phyloP scores from a whole-genome alignment of 2,797 vertebrate genomes.

The Ataeniobius toweri region DNA sequence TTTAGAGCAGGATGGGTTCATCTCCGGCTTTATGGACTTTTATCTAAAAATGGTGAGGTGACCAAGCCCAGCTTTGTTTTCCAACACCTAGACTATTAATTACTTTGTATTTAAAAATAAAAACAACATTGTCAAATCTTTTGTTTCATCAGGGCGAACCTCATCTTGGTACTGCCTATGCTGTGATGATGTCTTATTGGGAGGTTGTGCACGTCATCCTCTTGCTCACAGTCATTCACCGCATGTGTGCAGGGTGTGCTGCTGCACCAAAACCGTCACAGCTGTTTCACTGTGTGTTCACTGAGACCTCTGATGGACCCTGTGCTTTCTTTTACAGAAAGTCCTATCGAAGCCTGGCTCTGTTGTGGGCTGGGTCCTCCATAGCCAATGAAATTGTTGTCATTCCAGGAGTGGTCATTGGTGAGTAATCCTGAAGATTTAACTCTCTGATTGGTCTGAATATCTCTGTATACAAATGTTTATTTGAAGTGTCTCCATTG shows the following conservation, averaged over 20 bases:
- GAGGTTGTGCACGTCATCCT: conserved; percentile 85
- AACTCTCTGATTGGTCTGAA: not conserved
- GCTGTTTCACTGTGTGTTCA: accelerated
- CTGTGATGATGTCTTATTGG: conserved; percentile 92
- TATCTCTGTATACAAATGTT: not conserved
- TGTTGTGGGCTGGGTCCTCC: conserved; percentile 91
- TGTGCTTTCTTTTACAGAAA: conserved; percentile 71
- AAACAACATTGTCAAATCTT: not conserved
- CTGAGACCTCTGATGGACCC: not conserved
- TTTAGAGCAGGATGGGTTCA: conserved; percentile 88
- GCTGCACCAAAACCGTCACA: not conserved
- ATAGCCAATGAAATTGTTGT: conserved; percentile 86
- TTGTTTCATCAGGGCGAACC: conserved; percentile 81
- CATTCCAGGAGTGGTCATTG: conserved; percentile 86
- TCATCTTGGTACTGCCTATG: conserved; percentile 85
- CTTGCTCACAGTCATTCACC: conserved; percentile 81
- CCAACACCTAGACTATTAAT: not conserved
- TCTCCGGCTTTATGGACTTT: conserved; percentile 85
- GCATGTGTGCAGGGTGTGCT: conserved; percentile 81
- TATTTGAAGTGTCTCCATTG: not conserved
- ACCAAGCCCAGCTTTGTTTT: not conserved
- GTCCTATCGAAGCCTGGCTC: conserved; percentile 82
- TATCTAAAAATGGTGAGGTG: conserved; percentile 83
- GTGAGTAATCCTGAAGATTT: conserved; percentile 65
- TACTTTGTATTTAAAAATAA: not conserved